Base-by-base conservation (phyloP, 2,888 invertebrate genomes). In the Dusona sp. region DNA sequence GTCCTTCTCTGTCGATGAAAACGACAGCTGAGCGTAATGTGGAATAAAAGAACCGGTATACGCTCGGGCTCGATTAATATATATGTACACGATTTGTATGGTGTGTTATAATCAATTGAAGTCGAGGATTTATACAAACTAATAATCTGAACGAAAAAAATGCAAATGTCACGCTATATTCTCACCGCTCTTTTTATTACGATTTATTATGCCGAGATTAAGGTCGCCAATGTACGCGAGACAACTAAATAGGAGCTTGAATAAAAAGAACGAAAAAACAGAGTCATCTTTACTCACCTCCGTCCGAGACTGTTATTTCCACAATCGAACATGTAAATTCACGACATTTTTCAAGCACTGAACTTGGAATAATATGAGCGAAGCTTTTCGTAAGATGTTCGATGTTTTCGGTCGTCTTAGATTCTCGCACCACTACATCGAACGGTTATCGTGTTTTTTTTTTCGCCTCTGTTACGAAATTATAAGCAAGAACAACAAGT, bases 301-400 rank as follows among this genome's bases (percentile, higher is more conserved):
- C 51, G 61, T 61, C 36, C 9, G 29, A 38, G 36, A 38, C 57
- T 38, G 16, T 38, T 61, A 74, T 57, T 57, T 42, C 57, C 36
- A 74, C n/a, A 16, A 11, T 16, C 3, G 25, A 19, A 57, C 13
- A 19, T 4, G 25, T 1, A 36, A 74, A 61, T 61, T 74, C 74
- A 74, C 74, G 57, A 38, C 74, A 74, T 70, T 48, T n/a, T 61
- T 54, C 42, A 42, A 61, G 73, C 51, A 73, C 36, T 54, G 29
- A n/a, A 61, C n/a, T 61, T 7, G 29, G 7, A 61, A 25, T 29
- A 16, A 16, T 2, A 13, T 4, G 29, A 16, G 16, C 16, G 16
- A 61, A 61, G 29, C 29, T 61, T 61, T 61, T 61, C 13, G 29
- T 29, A 29, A 29, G 6, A 29, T 33, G 51, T 22, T 33, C 19